phyloP scores from a whole-genome alignment of 2,797 vertebrate species.

The Holocentrus rufus region DNA sequence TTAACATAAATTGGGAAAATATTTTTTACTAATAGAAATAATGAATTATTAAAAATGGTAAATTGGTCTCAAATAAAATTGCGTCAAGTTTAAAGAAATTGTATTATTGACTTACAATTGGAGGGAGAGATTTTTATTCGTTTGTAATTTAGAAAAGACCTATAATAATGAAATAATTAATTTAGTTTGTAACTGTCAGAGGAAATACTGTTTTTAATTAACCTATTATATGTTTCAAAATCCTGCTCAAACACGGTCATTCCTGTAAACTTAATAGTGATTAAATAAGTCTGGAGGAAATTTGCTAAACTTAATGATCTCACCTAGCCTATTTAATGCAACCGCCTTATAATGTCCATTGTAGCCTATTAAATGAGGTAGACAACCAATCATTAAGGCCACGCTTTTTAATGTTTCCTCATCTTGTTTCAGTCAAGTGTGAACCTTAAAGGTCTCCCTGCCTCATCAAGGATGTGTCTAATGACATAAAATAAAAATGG shows the following conservation, averaged over 20 bases:
- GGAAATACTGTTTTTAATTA: background rate
- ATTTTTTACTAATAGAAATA: too few species aligned
- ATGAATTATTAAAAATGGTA: too few species aligned
- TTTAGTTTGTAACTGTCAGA: too few species aligned
- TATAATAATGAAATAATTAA: too few species aligned
- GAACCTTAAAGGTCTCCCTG: background rate
- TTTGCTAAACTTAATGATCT: background rate
- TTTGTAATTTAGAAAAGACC: too few species aligned
- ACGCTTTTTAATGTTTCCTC: background rate
- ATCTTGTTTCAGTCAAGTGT: conserved; percentile 3
- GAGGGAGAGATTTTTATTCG: too few species aligned
- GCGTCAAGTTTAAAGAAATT: too few species aligned
- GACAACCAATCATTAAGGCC: background rate
- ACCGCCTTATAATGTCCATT: background rate
- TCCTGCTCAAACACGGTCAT: background rate
- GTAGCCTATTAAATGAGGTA: background rate
- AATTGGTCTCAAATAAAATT: too few species aligned
- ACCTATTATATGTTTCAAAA: background rate
- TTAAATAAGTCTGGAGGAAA: background rate
- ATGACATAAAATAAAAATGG: too few species aligned
- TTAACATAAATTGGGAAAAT: background rate
- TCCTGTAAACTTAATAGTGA: background rate
- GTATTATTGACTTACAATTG: too few species aligned
- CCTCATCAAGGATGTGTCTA: too few species aligned
- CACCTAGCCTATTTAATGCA: conserved; percentile 2